Evolutionary conservation across 2,888 invertebrate genomes (phyloP).

Genomic region (Cotesia congregata): DNA sequence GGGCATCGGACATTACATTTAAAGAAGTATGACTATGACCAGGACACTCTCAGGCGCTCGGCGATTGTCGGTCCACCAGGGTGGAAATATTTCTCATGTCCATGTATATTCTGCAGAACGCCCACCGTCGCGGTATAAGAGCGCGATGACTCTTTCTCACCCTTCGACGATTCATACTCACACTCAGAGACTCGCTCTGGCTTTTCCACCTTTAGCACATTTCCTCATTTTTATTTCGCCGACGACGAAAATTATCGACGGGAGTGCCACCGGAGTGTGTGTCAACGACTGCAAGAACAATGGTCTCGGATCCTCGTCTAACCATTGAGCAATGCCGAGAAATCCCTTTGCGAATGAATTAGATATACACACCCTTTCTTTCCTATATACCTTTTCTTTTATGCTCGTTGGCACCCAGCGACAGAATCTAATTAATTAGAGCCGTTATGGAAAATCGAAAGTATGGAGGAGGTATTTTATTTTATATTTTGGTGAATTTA

Average conservation of each 20-base stretch:
- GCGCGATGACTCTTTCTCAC: constrained; percentile 25
- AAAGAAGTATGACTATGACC: constrained; percentile 18
- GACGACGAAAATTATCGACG: constrained; percentile 57
- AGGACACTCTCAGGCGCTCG: constrained; percentile 7
- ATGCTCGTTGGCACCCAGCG: constrained; percentile 44
- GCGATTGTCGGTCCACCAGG: constrained; percentile 37
- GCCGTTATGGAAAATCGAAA: no score
- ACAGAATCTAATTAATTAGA: constrained; percentile 51
- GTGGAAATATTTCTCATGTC: constrained; percentile 68
- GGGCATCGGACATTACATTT: constrained; percentile 11
- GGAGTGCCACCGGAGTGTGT: constrained; percentile 58
- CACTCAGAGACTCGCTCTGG: constrained; percentile 13
- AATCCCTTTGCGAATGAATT: constrained; percentile 66
- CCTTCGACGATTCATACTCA: constrained; percentile 23
- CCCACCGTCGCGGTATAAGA: constrained; percentile 52
- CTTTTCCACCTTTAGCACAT: constrained; percentile 46
- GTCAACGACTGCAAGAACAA: constrained; percentile 69
- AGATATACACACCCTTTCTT: constrained; percentile 58
- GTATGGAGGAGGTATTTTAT: no score
- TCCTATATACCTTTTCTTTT: no score
- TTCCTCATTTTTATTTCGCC: constrained; percentile 47
- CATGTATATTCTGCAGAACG: constrained; percentile 43
- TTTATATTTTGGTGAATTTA: no score
- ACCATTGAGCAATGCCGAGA: constrained; percentile 70
- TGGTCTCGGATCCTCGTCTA: constrained; percentile 69